Base-by-base conservation (phyloP, 2,797 vertebrate species). In the Discoglossus pictus region DNA sequence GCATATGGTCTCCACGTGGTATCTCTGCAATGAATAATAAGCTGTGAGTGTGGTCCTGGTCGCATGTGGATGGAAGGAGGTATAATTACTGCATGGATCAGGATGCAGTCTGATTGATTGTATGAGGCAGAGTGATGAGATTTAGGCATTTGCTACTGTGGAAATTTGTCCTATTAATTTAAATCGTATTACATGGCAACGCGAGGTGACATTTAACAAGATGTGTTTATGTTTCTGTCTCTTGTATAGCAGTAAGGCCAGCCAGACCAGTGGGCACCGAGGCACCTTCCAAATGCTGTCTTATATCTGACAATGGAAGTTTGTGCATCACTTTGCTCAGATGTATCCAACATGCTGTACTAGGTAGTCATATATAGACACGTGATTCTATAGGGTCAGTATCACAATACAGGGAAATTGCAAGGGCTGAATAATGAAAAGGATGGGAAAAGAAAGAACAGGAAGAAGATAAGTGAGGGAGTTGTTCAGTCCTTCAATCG, bases 161-260 rank as follows among this genome's bases (percentile, higher is more conserved):
- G 76, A 85, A 82, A 87, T 88, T 84, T 83, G 82, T 81, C 79
- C 84, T 90, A 92, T 91, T 92, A 90, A 93, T 92, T 91, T 87
- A 85, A 81, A 90, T 88, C 77, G 76, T 77, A 92, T 91, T 92
- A 91, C 92, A 92, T 89, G 83, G 85, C 91, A 92, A 91, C 79
- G 85, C 80, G 76, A 88, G 89, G 86, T 92, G 92, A 93, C 90
- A 92, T 92, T 92, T 93, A 92, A 92, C 89, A 92, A 87, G 89
- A 87, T 89, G 90, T 91, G 87, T 89, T 92, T 92, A 92, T 88
- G 91, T 89, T 86, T 85, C 84, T 92, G 89, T 91, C 88, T 84
- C 86, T 76, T 81, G 63, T 81, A 80, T 77, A 92, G 87, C 48
- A 16, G 6, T 65, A 65, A 81, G 89, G 87, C 77, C n/a, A n/a